Evolutionary conservation across 1,140 invertebrate species (phyloP), one percentile per base, ranked within the genome.

Genomic region (Mercenaria mercenaria): DNA sequence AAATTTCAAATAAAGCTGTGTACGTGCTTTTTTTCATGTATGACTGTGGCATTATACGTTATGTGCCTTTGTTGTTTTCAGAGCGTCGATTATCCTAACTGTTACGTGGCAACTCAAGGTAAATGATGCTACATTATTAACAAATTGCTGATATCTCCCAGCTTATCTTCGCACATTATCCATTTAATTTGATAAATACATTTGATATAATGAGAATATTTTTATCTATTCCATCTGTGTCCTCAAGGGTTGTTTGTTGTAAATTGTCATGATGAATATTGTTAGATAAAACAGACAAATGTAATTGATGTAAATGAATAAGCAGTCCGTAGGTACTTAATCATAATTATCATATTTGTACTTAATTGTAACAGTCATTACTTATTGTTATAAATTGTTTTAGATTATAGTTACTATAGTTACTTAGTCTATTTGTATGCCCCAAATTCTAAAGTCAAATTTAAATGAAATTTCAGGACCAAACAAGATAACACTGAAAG

Each of bases 401-500:
- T n/a, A n/a, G n/a, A n/a, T n/a, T n/a, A n/a, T n/a, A n/a, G n/a
- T n/a, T n/a, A n/a, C n/a, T n/a, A n/a, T n/a, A n/a, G n/a, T n/a
- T n/a, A n/a, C n/a, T n/a, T n/a, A n/a, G n/a, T n/a, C n/a, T n/a
- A n/a, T n/a, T n/a, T n/a, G n/a, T n/a, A n/a, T n/a, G n/a, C n/a
- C n/a, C n/a, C n/a, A n/a, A n/a, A n/a, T n/a, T n/a, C n/a, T n/a
- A n/a, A n/a, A n/a, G n/a, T n/a, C n/a, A n/a, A n/a, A n/a, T n/a
- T n/a, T n/a, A n/a, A n/a, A n/a, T n/a, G n/a, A n/a, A 4, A 41
- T 74, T 79, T 11, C 61, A 93, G 93, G 93, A 34, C 94, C 94
- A 10, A 92, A 81, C 34, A 64, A 81, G 47, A 81, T 82, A 20
- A 93, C 92, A 0, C 39, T 94, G 29, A 74, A 52, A 37, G 95